Percentiles rank a stretch among this genome's conserved stretches.
phyloP scores from a whole-genome alignment of 2,888 invertebrate species.

The Andrena camellia region DNA sequence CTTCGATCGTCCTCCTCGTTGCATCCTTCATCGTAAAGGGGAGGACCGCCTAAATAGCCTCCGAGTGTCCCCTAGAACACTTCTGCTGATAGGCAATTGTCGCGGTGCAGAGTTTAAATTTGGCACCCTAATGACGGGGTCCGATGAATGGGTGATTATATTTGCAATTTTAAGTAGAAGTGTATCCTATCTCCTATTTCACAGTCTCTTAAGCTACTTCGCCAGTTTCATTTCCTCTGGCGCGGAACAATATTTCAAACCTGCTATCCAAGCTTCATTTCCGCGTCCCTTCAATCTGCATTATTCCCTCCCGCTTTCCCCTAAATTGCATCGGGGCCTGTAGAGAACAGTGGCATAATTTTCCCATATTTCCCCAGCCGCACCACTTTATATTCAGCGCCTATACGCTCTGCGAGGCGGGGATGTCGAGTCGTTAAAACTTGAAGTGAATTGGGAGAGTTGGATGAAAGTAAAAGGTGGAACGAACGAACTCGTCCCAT shows the following conservation, averaged over 20 bases:
- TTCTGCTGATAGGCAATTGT: slow-evolving; percentile 3
- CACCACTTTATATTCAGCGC: slow-evolving; percentile 26
- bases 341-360: slow-evolving; percentile 29
- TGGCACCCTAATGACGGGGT: background rate
- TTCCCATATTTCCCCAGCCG: slow-evolving; percentile 19
- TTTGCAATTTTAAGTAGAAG: too few relatives aligned
- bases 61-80: background rate
- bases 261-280: background rate
- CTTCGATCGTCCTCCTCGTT: slow-evolving; percentile 51
- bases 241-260: slow-evolving; percentile 16
- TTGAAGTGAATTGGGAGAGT: background rate
- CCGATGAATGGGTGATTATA: too few relatives aligned
- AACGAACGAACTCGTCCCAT: background rate
- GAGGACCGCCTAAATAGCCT: background rate
- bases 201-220: background rate
- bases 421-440: slow-evolving; percentile 26
- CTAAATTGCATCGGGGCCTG: background rate
- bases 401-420: background rate
- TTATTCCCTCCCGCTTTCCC: slow-evolving; percentile 1
- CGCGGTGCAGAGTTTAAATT: background rate
- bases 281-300: background rate
- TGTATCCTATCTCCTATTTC: background rate
- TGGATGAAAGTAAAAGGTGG: slow-evolving; percentile 2
- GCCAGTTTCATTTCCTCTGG: background rate
- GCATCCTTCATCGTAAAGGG: slow-evolving; percentile 6